Evolutionary conservation across 1,140 invertebrate species (phyloP).

Genomic region (Anoplophora glabripennis): DNA sequence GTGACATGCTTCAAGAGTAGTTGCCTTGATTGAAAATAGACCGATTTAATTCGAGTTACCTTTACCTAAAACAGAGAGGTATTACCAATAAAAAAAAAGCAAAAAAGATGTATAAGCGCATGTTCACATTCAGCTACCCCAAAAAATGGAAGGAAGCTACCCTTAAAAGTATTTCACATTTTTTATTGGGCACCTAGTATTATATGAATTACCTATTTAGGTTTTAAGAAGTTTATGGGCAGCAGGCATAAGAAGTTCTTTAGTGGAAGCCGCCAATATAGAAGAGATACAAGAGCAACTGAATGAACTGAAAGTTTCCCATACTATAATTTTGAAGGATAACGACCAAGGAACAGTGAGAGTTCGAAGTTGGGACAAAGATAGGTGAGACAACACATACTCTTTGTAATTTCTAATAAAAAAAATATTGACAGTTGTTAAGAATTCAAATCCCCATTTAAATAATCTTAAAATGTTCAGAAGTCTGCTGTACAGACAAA

Average conservation of each 20-base stretch:
- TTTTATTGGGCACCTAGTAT: not conserved
- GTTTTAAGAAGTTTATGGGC: slow-evolving; percentile 51
- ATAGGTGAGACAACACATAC: slow-evolving; percentile 46
- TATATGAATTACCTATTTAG: slow-evolving; percentile 26
- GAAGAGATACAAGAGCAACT: slow-evolving; percentile 70
- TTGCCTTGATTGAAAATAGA: too few relatives aligned
- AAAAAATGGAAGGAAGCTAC: not conserved
- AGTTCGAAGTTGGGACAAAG: slow-evolving; percentile 60
- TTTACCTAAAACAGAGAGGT: too few relatives aligned
- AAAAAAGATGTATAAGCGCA: too few relatives aligned
- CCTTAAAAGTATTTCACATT: slow-evolving; percentile 1
- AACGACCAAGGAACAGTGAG: slow-evolving; percentile 60
- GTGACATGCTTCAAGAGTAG: too few relatives aligned
- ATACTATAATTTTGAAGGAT: slow-evolving; percentile 67
- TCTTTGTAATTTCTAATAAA: slow-evolving; percentile 13
- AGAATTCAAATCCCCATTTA: too few relatives aligned
- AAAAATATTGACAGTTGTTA: too few relatives aligned
- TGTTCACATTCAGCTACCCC: not conserved
- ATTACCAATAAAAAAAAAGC: too few relatives aligned
- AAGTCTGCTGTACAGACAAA: too few relatives aligned
- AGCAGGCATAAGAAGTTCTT: slow-evolving; percentile 48
- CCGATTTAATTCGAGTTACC: too few relatives aligned
- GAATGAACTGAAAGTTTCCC: slow-evolving; percentile 58
- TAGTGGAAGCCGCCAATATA: slow-evolving; percentile 51
- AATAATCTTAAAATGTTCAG: too few relatives aligned